These are phyloP conservation scores for Nomada flava DNA, from an alignment of 2,888 invertebrate genomes.

Conservation along the genomic window DNA sequence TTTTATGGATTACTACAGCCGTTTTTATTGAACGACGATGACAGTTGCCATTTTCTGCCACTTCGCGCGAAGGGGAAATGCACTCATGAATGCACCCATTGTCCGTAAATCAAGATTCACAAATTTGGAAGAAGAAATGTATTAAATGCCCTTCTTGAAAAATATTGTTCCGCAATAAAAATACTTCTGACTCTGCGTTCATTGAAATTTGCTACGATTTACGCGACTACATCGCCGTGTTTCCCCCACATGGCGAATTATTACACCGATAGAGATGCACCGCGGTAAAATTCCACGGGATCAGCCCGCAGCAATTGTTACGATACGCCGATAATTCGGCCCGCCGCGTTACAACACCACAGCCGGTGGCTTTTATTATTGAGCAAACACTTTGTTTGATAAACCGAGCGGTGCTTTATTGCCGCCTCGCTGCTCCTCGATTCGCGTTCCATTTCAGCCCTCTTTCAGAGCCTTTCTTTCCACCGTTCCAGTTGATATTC, in stretches of 20 bases:
- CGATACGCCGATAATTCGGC: conserved; percentile 67
- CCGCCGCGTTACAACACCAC: conserved; percentile 54
- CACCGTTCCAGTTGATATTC: neutral
- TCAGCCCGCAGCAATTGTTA: conserved; percentile 64
- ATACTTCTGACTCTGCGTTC: too few species aligned
- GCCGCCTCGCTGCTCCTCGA: conserved; percentile 39
- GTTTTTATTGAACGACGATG: conserved; percentile 31
- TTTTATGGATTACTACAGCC: conserved; percentile 49
- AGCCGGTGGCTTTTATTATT: conserved; percentile 56
- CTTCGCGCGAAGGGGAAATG: too few species aligned
- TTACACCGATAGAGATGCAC: conserved; percentile 34
- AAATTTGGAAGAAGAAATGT: too few species aligned
- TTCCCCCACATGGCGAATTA: neutral
- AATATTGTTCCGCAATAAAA: too few species aligned
- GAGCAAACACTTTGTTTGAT: conserved; percentile 55
- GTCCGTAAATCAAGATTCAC: too few species aligned
- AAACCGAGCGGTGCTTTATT: conserved; percentile 55
- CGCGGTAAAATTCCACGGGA: conserved; percentile 56
- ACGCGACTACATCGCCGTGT: too few species aligned
- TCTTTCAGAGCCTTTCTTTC: neutral
- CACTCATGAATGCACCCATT: too few species aligned
- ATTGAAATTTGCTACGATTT: too few species aligned
- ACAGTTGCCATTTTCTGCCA: conserved; percentile 5
- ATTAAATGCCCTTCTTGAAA: too few species aligned
- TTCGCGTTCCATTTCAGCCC: conserved; percentile 10